Evolutionary conservation across 2,888 invertebrate genomes (phyloP).

Genomic region (Hypercompe scribonia): DNA sequence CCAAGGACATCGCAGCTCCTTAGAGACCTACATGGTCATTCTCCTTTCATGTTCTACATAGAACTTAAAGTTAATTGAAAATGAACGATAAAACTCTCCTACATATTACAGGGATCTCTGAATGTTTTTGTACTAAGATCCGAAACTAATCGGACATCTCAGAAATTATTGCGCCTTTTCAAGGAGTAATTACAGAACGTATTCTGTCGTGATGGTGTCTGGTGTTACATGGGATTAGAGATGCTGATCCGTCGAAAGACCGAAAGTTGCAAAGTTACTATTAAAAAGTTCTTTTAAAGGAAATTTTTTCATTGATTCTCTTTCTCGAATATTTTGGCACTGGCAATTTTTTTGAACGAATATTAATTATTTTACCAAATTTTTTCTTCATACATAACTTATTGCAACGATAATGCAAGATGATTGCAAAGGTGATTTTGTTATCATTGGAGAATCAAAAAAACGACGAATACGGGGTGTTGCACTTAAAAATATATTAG

Average conservation of each 20-base stretch:
- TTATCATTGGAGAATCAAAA: not conserved
- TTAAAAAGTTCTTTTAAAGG: no score
- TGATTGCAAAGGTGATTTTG: no score
- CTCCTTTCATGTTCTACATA: constrained; percentile 62
- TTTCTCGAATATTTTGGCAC: no score
- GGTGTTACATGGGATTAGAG: no score
- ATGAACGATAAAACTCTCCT: not conserved
- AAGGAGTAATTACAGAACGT: not conserved
- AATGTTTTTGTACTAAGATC: not conserved
- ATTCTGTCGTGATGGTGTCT: not conserved
- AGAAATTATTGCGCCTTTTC: no score
- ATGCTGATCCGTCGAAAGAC: no score
- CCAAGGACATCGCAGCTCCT: constrained; percentile 51
- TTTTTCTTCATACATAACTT: no score
- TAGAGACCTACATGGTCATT: constrained; percentile 47
- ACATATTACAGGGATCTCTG: not conserved
- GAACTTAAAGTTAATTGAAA: constrained; percentile 27
- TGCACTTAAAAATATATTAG: not conserved
- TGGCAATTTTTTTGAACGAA: no score
- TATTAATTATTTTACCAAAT: not conserved
- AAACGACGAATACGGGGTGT: not conserved
- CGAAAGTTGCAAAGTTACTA: no score
- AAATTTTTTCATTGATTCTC: no score
- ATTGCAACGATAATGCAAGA: not conserved
- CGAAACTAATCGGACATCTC: no score